phyloP scores from a whole-genome alignment of 2,797 vertebrate species.

The Uromys caudimaculatus region DNA sequence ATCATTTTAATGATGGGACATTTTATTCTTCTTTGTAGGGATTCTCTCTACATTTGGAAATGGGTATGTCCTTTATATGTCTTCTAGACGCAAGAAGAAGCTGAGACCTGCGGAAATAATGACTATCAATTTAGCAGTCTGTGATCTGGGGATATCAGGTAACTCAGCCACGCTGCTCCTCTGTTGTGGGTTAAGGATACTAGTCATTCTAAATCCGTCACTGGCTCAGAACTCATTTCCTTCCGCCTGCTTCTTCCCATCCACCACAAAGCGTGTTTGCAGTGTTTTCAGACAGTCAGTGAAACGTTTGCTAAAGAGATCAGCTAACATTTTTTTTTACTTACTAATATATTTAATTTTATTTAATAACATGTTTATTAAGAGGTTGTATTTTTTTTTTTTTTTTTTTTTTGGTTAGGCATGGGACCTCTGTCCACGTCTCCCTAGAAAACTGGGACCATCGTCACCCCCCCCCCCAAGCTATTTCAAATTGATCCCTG shows the following conservation, averaged over 20 bases:
- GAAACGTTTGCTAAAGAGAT: background rate
- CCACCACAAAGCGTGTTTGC: background rate
- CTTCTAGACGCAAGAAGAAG: conserved; percentile 93
- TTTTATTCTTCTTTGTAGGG: conserved; percentile 87
- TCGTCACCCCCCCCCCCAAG: too few species aligned
- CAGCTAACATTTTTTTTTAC: background rate
- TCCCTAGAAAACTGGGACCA: background rate
- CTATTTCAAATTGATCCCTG: background rate
- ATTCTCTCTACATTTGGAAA: conserved; percentile 94
- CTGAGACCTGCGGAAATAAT: conserved; percentile 96
- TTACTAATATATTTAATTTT: background rate
- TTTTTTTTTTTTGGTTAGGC: too few species aligned
- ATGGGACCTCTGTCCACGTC: background rate
- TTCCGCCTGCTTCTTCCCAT: fast-evolving
- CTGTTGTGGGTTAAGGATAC: background rate
- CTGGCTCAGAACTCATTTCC: background rate
- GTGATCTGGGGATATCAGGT: conserved; percentile 98
- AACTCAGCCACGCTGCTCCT: conserved; percentile 70
- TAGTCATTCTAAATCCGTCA: background rate
- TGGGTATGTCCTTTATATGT: conserved; percentile 95
- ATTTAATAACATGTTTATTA: background rate
- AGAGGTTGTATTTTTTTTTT: background rate
- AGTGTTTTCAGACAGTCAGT: background rate
- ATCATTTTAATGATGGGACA: conserved; percentile 35
- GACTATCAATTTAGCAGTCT: conserved; percentile 96